These are phyloP conservation scores for Speoplatyrhinus poulsoni DNA, from an alignment of 2,113 vertebrate species.

Conservation along the genomic window DNA sequence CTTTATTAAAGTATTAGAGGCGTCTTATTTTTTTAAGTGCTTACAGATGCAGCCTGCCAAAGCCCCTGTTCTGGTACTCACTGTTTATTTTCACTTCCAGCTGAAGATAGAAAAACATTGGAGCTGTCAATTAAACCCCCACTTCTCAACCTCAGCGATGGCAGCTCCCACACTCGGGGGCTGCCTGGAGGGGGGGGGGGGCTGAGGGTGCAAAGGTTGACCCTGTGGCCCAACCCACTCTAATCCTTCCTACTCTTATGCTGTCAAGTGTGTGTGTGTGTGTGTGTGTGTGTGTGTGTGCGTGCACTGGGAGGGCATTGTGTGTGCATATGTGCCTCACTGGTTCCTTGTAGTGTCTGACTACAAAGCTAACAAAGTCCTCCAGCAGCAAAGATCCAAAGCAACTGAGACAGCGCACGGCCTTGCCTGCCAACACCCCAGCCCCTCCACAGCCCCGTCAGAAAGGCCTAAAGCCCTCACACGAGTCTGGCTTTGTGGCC, in stretches of 20 bases:
- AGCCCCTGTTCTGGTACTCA: conserved; percentile 53
- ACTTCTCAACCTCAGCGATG: conserved; percentile 40
- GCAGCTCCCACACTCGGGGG: conserved; percentile 28
- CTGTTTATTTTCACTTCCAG: conserved; percentile 65
- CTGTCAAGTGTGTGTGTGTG: not conserved
- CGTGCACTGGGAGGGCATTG: not conserved
- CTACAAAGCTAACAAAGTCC: conserved; percentile 52
- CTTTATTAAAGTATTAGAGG: conserved; percentile 68
- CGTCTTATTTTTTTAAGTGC: conserved; percentile 68
- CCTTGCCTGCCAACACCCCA: conserved; percentile 11
- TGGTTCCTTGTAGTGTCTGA: conserved; percentile 24
- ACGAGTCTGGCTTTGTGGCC: conserved; percentile 60
- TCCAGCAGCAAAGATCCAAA: conserved; percentile 16
- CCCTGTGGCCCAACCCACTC: conserved; percentile 23
- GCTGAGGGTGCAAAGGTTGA: conserved; percentile 5
- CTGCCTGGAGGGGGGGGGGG: not conserved
- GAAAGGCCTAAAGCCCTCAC: conserved; percentile 58
- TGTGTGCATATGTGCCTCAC: conserved; percentile 14
- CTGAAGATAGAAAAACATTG: conserved; percentile 59
- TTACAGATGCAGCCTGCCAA: conserved; percentile 70
- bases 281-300: too few species aligned
- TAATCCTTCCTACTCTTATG: conserved; percentile 49
- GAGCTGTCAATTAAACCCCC: conserved; percentile 45
- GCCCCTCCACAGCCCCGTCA: conserved; percentile 27
- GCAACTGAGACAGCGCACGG: conserved; percentile 44